Conservation (phyloP, 2,797 vertebrate species). For the Phalloptychus januarius region DNA sequence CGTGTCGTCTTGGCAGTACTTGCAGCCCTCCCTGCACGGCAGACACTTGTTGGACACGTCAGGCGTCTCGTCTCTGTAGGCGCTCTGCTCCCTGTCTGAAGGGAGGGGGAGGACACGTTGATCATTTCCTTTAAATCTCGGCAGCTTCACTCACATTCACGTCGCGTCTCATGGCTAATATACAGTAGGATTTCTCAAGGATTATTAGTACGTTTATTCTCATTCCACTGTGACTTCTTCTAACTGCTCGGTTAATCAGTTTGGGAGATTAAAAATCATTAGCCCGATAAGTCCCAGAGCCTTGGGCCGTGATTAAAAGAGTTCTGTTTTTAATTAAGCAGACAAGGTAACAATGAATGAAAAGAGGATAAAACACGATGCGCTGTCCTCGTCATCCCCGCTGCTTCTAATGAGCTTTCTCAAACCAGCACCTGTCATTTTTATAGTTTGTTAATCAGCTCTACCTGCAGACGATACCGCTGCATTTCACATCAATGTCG, state of each 20-base stretch:
- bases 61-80: slow-evolving; percentile 65
- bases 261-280: slow-evolving; percentile 44
- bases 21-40: slow-evolving; percentile 91
- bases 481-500: slow-evolving; percentile 13
- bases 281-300: slow-evolving; percentile 55
- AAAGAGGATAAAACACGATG: slow-evolving; percentile 30
- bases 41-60: slow-evolving; percentile 88
- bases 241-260: slow-evolving; percentile 53
- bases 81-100: slow-evolving; percentile 81
- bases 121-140: not conserved
- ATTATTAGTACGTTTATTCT: slow-evolving; percentile 49
- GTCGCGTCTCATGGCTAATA: slow-evolving; percentile 15
- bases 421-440: slow-evolving; percentile 18
- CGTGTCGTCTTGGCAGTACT: slow-evolving; percentile 89
- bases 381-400: slow-evolving; percentile 33
- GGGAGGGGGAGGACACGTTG: slow-evolving; percentile 1
- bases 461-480: slow-evolving; percentile 6
- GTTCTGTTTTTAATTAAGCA: slow-evolving; percentile 56
- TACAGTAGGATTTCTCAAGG: slow-evolving; percentile 38
- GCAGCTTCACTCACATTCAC: not conserved
- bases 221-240: slow-evolving; percentile 31
- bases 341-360: slow-evolving; percentile 52
- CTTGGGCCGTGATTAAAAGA: slow-evolving; percentile 55
- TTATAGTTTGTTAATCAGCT: slow-evolving; percentile 16
- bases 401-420: slow-evolving; percentile 16